Conservation (phyloP, 1,140 invertebrate genomes). For the Neodiprion lecontei region DNA sequence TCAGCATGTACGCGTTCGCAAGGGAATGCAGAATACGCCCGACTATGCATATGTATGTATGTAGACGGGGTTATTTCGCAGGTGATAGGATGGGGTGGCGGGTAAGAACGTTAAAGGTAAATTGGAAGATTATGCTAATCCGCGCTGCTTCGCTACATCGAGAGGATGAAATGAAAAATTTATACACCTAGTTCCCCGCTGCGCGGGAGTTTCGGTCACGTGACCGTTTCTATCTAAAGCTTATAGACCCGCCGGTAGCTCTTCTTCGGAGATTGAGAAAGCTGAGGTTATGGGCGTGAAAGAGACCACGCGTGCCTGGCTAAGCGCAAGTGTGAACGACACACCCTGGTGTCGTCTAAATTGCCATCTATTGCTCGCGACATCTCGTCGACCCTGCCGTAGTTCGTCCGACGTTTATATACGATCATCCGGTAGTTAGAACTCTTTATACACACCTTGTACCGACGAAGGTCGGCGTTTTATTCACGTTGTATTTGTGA, state of each 20-base stretch:
- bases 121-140: constrained; percentile 2
- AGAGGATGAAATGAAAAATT: constrained; percentile 4
- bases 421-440: too few species aligned
- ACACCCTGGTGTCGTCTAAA: not conserved
- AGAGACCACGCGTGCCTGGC: not conserved
- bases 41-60: not conserved
- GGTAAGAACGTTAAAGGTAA: not conserved
- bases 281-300: not conserved
- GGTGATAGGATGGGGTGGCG: not conserved
- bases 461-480: too few species aligned
- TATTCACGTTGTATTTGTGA: too few species aligned
- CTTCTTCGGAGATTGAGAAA: not conserved
- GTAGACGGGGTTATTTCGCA: not conserved
- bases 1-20: too few species aligned
- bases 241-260: too few species aligned
- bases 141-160: not conserved
- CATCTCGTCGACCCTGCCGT: constrained; percentile 1
- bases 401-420: not conserved
- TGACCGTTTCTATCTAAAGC: not conserved
- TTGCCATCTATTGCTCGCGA: not conserved
- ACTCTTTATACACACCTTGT: too few species aligned
- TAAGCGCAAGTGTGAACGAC: not conserved
- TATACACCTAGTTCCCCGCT: not conserved
- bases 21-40: too few species aligned
- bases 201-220: not conserved